Conservation (phyloP, 2,113 vertebrate species). For the Sarotherodon lohbergeri region DNA sequence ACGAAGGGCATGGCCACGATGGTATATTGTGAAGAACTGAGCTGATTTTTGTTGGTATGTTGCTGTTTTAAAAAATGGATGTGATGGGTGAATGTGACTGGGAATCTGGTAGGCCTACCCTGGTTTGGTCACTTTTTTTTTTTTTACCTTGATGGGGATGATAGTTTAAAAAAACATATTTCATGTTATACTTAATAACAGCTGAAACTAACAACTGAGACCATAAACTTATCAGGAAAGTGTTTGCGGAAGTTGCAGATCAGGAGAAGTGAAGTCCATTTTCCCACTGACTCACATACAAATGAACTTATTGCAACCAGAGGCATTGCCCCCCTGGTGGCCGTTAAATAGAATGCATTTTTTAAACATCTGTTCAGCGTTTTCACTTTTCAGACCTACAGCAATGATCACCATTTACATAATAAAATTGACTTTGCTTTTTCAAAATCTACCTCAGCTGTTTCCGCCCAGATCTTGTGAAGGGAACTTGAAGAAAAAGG, state of each 20-base stretch:
- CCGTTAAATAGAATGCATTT: background rate
- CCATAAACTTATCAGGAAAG: background rate
- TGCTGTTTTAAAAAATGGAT: background rate
- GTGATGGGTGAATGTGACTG: background rate
- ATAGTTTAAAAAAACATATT: background rate
- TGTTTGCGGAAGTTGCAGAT: background rate
- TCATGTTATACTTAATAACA: too few relatives aligned
- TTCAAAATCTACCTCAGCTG: background rate
- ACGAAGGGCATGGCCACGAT: rapidly evolving
- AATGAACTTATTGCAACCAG: background rate
- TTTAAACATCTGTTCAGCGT: background rate
- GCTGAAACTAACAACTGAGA: background rate
- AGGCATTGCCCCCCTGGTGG: background rate
- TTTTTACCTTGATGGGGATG: background rate
- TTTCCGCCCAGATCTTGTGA: background rate
- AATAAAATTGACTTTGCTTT: background rate
- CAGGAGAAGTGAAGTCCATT: background rate
- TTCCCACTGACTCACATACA: background rate
- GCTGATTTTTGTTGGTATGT: background rate
- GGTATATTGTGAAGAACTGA: background rate
- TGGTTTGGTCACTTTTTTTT: background rate
- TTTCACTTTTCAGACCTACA: background rate
- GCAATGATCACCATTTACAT: background rate
- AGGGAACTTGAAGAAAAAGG: background rate
- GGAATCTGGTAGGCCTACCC: rapidly evolving